Conservation (phyloP, 2,797 vertebrate species). For the Molossus alvarezi region DNA sequence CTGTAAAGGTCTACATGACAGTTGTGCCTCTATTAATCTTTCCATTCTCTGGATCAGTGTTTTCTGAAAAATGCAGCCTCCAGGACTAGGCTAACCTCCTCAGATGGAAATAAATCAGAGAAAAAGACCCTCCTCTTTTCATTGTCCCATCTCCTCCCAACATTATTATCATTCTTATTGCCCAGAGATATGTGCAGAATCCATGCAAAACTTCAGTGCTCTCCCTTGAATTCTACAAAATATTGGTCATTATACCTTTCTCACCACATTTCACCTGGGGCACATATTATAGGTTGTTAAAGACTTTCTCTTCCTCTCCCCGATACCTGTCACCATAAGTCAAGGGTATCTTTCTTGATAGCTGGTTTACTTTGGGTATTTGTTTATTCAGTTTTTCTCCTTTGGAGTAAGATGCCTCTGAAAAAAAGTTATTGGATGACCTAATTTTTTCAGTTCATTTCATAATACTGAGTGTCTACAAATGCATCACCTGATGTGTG, state of each 20-base stretch:
- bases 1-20: not conserved
- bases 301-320: not conserved
- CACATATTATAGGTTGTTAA: not conserved
- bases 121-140: not conserved
- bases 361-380: not conserved
- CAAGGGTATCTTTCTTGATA: constrained; percentile 5
- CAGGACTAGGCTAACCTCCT: not conserved
- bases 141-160: not conserved
- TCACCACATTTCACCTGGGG: not conserved
- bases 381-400: not conserved
- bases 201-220: not conserved
- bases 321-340: not conserved
- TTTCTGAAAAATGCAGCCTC: constrained; percentile 50
- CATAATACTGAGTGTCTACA: not conserved
- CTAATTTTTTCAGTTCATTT: not conserved
- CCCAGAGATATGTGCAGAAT: not conserved
- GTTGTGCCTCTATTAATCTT: not conserved
- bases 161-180: not conserved
- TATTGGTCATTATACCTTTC: not conserved
- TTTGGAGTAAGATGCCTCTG: not conserved
- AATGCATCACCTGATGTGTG: not conserved
- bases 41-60: not conserved
- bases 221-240: not conserved
- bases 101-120: not conserved
- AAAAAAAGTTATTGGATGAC: not conserved